These are phyloP conservation scores for Gambusia holbrooki DNA, from an alignment of 2,113 vertebrate species.

Conservation along the genomic window DNA sequence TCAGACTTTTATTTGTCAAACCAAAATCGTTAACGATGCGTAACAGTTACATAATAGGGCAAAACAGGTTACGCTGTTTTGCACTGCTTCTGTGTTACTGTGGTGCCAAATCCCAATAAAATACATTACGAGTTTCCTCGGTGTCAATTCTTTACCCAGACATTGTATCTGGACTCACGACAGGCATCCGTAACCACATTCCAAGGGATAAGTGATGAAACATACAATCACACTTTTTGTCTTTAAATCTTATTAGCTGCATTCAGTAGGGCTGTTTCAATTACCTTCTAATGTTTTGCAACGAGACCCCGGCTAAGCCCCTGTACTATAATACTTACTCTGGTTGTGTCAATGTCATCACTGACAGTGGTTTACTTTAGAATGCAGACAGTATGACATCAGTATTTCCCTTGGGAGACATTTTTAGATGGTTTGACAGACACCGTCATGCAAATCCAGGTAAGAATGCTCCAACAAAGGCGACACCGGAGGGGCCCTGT, in stretches of 20 bases:
- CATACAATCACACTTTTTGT: background rate
- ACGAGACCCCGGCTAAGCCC: constrained; percentile 3
- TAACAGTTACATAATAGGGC: no score
- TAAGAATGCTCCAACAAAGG: constrained; percentile 47
- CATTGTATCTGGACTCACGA: no score
- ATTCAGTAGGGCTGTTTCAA: background rate
- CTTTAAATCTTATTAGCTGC: background rate
- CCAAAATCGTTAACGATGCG: no score
- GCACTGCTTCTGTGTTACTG: no score
- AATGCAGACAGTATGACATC: constrained; percentile 16
- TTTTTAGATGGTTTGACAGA: constrained; percentile 29
- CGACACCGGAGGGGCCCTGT: constrained; percentile 45
- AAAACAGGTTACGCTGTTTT: no score
- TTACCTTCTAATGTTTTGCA: constrained; percentile 15
- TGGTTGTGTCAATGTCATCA: constrained; percentile 43
- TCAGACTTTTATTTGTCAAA: no score
- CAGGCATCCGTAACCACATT: no score
- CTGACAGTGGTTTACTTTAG: constrained; percentile 16
- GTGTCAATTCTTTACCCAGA: no score
- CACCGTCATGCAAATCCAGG: constrained; percentile 27
- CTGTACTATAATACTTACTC: background rate
- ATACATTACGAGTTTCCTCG: no score
- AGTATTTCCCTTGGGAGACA: constrained; percentile 52
- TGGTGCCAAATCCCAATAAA: no score
- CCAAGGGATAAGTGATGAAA: no score